These are phyloP conservation scores for Drosophila anomelani DNA, from an alignment of 2,888 invertebrate species.

Conservation along the genomic window DNA sequence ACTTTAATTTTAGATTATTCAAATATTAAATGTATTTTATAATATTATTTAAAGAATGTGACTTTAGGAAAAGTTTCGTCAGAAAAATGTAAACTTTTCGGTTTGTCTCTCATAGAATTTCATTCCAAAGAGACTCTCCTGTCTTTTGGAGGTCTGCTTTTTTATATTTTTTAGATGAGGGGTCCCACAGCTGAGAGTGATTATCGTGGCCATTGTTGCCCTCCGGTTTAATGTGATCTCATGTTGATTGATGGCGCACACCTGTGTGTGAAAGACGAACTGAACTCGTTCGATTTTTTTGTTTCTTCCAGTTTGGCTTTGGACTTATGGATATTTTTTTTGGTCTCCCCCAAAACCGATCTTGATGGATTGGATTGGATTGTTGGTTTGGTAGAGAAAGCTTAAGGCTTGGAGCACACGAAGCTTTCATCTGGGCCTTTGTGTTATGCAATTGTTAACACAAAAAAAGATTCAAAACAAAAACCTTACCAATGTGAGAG, in stretches of 20 bases:
- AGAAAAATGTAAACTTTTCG: not conserved
- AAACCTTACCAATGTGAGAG: constrained; percentile 1
- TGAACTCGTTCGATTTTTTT: constrained; percentile 33
- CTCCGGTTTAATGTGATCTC: constrained; percentile 76
- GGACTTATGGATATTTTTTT: constrained; percentile 18
- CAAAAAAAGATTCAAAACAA: not conserved
- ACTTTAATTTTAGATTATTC: too few species aligned
- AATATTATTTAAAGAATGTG: too few species aligned
- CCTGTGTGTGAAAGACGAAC: constrained; percentile 67
- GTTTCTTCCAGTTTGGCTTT: constrained; percentile 14
- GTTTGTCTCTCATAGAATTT: not conserved
- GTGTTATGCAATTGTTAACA: constrained; percentile 42
- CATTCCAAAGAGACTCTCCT: not conserved
- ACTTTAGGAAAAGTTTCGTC: not conserved
- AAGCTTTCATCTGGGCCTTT: constrained; percentile 40
- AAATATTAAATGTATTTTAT: too few species aligned
- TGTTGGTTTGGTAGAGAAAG: constrained; percentile 31
- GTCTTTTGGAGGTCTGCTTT: constrained; percentile 5
- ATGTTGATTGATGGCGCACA: constrained; percentile 80
- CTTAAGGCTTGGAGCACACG: constrained; percentile 19
- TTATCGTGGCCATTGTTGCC: constrained; percentile 74
- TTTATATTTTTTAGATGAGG: constrained; percentile 3
- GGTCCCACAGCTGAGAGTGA: constrained; percentile 44
- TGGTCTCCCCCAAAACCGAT: constrained; percentile 35
- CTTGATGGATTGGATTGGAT: constrained; percentile 36